phyloP scores from a whole-genome alignment of 1,140 invertebrate species.

The Potamilus streckersoni region DNA sequence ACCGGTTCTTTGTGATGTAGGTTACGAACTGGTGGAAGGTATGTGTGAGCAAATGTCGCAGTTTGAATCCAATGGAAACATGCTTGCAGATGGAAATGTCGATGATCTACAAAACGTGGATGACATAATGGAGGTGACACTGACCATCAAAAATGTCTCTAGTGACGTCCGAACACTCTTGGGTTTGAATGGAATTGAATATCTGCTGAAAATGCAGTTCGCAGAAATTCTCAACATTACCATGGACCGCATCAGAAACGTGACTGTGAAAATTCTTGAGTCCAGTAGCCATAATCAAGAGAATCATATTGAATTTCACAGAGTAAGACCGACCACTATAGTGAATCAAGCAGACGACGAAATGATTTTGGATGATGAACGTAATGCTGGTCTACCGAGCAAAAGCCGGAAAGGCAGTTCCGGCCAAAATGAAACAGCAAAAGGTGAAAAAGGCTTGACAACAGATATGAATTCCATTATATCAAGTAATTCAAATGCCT shows the following conservation, averaged over 20 bases:
- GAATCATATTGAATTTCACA: too few species aligned
- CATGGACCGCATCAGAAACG: constrained; percentile 42
- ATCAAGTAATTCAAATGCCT: too few species aligned
- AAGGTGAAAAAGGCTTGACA: too few species aligned
- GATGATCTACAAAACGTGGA: constrained; percentile 14
- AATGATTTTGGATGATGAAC: too few species aligned
- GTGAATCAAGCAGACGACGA: too few species aligned
- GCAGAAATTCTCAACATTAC: constrained; percentile 48
- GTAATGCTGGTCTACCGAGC: too few species aligned
- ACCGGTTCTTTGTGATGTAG: constrained; percentile 32
- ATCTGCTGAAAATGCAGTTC: constrained; percentile 29
- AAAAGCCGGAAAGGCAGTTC: too few species aligned
- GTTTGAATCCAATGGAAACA: constrained; percentile 2
- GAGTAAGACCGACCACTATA: too few species aligned
- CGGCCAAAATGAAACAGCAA: too few species aligned
- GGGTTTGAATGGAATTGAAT: constrained; percentile 25
- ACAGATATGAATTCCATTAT: too few species aligned
- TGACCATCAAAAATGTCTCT: constrained; percentile 42
- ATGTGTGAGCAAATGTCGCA: constrained; percentile 24
- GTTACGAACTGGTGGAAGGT: constrained; percentile 35
- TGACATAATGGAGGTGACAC: constrained; percentile 26
- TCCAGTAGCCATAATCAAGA: constrained; percentile 2
- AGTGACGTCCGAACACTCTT: constrained; percentile 28
- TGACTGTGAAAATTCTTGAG: constrained; percentile 41
- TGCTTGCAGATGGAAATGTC: constrained; percentile 11